phyloP scores from a whole-genome alignment of 2,888 invertebrate species.

The Polydesmus complanatus region DNA sequence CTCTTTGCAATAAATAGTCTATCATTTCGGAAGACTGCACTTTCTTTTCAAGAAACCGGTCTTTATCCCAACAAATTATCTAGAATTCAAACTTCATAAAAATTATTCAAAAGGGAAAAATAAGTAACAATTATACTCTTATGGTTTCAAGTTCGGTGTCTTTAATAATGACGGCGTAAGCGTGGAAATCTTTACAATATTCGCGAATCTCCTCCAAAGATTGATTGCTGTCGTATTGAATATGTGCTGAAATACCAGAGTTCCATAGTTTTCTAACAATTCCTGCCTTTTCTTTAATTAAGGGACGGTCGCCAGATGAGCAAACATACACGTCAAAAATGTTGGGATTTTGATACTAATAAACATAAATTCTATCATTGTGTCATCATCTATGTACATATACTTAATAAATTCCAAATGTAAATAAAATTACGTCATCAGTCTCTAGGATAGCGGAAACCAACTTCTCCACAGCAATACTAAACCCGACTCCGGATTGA shows the following conservation, averaged over 20 bases:
- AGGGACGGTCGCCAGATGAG: conserved; percentile 42
- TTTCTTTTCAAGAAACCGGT: conserved; percentile 50
- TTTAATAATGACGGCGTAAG: conserved; percentile 49
- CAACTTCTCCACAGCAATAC: conserved; percentile 33
- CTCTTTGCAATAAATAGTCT: conserved; percentile 53
- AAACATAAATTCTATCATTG: neutral
- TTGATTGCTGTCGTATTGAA: conserved; percentile 40
- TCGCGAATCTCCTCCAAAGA: conserved; percentile 52
- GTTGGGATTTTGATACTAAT: conserved; percentile 16
- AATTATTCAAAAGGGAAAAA: conserved; percentile 13
- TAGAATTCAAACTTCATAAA: conserved; percentile 17
- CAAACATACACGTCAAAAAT: conserved; percentile 52
- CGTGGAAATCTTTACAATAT: conserved; percentile 44
- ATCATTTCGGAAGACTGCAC: conserved; percentile 47
- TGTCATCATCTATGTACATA: neutral
- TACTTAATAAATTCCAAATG: neutral
- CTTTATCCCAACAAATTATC: conserved; percentile 46
- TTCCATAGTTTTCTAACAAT: conserved; percentile 52
- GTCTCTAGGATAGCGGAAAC: conserved; percentile 25
- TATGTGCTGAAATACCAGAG: conserved; percentile 48
- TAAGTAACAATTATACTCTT: conserved; percentile 29
- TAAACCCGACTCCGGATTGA: conserved; percentile 32
- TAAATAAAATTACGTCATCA: conserved; percentile 16
- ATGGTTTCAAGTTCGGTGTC: conserved; percentile 43
- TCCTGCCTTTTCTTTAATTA: conserved; percentile 41